Base-by-base conservation (phyloP, 2,888 invertebrate species). In the Eupithecia pulchellata region DNA sequence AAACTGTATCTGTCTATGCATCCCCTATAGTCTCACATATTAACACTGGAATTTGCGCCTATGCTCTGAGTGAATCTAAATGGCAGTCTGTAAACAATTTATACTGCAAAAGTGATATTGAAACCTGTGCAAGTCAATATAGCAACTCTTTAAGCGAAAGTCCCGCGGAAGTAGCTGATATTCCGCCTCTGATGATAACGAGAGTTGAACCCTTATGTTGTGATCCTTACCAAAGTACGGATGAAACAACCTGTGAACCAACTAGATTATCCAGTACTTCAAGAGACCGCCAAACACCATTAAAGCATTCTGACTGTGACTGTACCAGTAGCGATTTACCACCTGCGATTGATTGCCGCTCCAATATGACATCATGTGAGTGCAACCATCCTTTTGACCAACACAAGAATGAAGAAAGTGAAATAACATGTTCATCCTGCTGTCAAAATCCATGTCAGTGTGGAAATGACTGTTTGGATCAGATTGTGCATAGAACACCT, bases 91-190 rank as follows among this genome's bases (percentile, higher is more conserved):
- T 52, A 4, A 52, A 52, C 13, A 13, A 52, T 25, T 25, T 52
- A 52, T 52, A 25, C 25, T 4, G 20, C 11, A 52, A 52, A 52
- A 52, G 52, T 52, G 52, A 52, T 52, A 52, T 20, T 52, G 52
- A 52, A 20, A 52, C 39, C 4, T 66, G 39, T 20, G 27, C 39
- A 20, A 58, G 36, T 36, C 29, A 39, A 20, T 70, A 9, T 69
- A 25, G 20, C 25, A 52, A 52, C 52, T 52, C 52, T 4, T 25
- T 52, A 0, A 52, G 52, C 25, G 52, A 52, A 52, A 25, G 25
- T 25, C 52, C 52, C 52, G 52, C 25, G 13, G 52, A 52, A 25
- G 11, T 52, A 25, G 4, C 25, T 52, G 25, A 25, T 52, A 25
- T 25, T 25, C 52, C 20, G 11, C 25, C 52, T 52, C 25, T 52